phyloP scores from a whole-genome alignment of 2,888 invertebrate species.

The Dynastes grantii region DNA sequence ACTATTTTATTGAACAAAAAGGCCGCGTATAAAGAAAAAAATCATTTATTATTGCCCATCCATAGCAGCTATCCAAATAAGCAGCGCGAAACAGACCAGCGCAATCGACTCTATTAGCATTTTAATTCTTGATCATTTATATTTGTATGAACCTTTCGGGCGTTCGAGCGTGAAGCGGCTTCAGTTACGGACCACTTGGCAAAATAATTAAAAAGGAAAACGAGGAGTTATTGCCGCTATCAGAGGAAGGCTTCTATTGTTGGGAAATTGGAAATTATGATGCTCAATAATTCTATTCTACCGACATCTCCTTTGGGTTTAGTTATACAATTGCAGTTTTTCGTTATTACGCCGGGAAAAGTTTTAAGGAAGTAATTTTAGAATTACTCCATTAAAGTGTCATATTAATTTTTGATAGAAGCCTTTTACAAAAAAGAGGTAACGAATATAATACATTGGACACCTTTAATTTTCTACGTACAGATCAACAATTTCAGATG shows the following conservation, averaged over 20 bases:
- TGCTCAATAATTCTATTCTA: no score
- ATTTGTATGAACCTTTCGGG: constrained; percentile 24
- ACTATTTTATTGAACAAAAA: constrained; percentile 13
- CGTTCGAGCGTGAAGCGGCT: constrained; percentile 16
- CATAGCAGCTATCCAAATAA: constrained; percentile 10
- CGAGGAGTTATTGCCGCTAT: constrained; percentile 1
- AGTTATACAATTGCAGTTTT: no score
- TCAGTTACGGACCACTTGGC: constrained; percentile 29
- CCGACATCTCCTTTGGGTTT: no score
- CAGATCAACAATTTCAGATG: no score
- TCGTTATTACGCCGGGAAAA: no score
- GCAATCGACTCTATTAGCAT: constrained; percentile 38
- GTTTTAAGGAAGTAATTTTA: no score
- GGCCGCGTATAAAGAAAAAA: constrained; percentile 3
- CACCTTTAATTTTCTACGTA: no score
- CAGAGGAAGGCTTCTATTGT: constrained; percentile 1
- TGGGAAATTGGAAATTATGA: no score
- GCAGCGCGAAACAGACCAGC: constrained; percentile 25
- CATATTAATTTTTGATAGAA: no score
- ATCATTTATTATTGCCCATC: constrained; percentile 22
- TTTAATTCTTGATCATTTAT: constrained; percentile 27
- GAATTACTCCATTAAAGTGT: no score
- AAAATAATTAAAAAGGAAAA: constrained; percentile 25
- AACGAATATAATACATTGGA: no score
- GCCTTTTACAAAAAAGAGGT: no score